Conservation (phyloP, 2,797 vertebrate species). For the Protonibea diacanthus region DNA sequence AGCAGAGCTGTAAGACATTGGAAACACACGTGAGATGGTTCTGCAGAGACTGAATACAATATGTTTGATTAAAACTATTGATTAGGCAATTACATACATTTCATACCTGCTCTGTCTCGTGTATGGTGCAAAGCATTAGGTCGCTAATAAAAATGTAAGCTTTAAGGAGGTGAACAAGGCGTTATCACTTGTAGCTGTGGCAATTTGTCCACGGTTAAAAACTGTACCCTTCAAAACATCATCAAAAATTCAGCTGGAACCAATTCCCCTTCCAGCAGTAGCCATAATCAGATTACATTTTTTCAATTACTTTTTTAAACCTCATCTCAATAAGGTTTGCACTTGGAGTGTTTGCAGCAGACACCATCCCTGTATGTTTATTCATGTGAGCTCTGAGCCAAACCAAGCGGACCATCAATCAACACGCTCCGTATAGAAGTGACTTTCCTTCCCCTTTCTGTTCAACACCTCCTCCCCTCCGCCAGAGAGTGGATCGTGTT, state of each 20-base stretch:
- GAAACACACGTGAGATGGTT: slow-evolving; percentile 50
- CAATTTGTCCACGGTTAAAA: slow-evolving; percentile 36
- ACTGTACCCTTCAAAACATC: slow-evolving; percentile 40
- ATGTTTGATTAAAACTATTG: slow-evolving; percentile 53
- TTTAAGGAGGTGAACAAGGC: slow-evolving; percentile 25
- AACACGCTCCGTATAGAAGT: slow-evolving; percentile 48
- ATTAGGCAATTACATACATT: slow-evolving; percentile 60
- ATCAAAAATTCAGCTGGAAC: slow-evolving; percentile 44
- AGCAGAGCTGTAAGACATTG: slow-evolving; percentile 48
- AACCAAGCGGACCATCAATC: slow-evolving; percentile 66
- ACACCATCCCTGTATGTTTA: slow-evolving; percentile 56
- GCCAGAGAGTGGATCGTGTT: slow-evolving; percentile 54
- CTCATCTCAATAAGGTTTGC: slow-evolving; percentile 54
- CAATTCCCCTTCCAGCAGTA: slow-evolving; percentile 37
- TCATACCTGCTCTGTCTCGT: slow-evolving; percentile 50
- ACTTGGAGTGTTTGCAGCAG: slow-evolving; percentile 39
- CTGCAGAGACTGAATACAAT: slow-evolving; percentile 23
- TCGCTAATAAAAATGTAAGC: slow-evolving; percentile 41
- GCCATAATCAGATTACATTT: slow-evolving; percentile 54
- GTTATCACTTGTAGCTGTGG: slow-evolving; percentile 26
- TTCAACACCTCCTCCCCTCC: slow-evolving; percentile 49
- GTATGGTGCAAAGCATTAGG: slow-evolving; percentile 33
- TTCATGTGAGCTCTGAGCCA: slow-evolving; percentile 64
- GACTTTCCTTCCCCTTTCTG: slow-evolving; percentile 51
- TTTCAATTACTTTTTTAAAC: slow-evolving; percentile 47